Conservation (phyloP, 2,113 vertebrate genomes). For the Podilymbus podiceps region DNA sequence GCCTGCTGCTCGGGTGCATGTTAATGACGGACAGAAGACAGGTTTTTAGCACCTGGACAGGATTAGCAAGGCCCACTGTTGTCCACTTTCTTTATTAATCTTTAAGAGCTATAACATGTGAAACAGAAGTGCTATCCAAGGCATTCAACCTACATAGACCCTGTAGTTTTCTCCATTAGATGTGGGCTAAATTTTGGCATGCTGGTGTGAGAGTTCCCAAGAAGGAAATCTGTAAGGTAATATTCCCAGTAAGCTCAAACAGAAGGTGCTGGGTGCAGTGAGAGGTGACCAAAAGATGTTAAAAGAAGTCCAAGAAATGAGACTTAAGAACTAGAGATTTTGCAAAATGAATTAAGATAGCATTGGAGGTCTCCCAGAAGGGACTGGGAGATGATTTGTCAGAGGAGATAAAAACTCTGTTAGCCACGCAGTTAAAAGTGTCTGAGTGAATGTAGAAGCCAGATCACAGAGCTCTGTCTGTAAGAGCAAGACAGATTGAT, state of each 20-base stretch:
- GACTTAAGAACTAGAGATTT: not conserved
- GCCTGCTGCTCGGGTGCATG: accelerated
- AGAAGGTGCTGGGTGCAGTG: not conserved
- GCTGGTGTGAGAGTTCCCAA: not conserved
- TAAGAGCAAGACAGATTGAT: not conserved
- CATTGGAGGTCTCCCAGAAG: not conserved
- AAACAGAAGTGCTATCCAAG: not conserved
- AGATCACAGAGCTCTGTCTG: not conserved
- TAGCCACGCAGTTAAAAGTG: not conserved
- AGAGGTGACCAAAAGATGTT: not conserved
- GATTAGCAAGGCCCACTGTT: too few relatives aligned
- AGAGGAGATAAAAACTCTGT: not conserved
- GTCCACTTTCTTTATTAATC: not conserved
- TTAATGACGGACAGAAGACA: not conserved
- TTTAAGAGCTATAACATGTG: not conserved
- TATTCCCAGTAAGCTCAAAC: not conserved
- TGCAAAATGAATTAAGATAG: not conserved
- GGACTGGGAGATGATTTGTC: not conserved
- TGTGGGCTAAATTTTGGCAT: not conserved
- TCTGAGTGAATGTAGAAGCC: not conserved
- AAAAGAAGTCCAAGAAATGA: not conserved
- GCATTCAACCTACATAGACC: not conserved
- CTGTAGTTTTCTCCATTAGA: not conserved
- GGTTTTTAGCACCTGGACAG: not conserved
- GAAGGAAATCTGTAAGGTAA: not conserved